Evolutionary conservation across 2,888 invertebrate genomes (phyloP).

Genomic region (Desoria tigrina): DNA sequence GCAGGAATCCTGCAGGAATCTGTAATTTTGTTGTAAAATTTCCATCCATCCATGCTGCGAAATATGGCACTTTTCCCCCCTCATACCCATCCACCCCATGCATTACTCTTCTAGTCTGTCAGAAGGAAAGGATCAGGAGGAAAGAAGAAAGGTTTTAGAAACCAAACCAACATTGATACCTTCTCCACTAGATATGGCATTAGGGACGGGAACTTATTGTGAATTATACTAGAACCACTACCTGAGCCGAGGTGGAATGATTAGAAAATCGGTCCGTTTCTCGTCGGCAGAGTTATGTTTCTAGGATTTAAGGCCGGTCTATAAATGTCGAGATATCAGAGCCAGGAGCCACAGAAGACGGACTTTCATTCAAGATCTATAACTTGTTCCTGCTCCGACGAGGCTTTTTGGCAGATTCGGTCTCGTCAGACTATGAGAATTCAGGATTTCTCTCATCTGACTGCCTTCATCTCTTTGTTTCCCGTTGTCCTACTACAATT

Average conservation of each 20-base stretch:
- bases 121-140: background rate
- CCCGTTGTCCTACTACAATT: constrained; percentile 9
- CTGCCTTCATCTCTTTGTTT: constrained; percentile 20
- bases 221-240: constrained; percentile 2
- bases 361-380: no score
- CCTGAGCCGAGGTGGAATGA: constrained; percentile 10
- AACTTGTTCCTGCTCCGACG: background rate
- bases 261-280: constrained; percentile 9
- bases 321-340: no score
- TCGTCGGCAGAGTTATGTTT: background rate
- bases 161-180: background rate
- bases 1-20: no score
- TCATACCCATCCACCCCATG: background rate
- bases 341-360: no score
- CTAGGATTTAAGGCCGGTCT: no score
- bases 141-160: no score
- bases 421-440: background rate
- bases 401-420: background rate
- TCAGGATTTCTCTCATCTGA: constrained; percentile 3
- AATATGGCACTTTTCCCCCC: no score
- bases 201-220: background rate
- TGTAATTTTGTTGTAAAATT: no score
- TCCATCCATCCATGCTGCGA: no score
- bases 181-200: background rate
- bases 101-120: constrained; percentile 10